A percentile compares a stretch with the other conserved stretches of the same genome.
Evolutionary conservation across 1,140 invertebrate genomes (phyloP).

Genomic region (Muscidifurax raptorellus): DNA sequence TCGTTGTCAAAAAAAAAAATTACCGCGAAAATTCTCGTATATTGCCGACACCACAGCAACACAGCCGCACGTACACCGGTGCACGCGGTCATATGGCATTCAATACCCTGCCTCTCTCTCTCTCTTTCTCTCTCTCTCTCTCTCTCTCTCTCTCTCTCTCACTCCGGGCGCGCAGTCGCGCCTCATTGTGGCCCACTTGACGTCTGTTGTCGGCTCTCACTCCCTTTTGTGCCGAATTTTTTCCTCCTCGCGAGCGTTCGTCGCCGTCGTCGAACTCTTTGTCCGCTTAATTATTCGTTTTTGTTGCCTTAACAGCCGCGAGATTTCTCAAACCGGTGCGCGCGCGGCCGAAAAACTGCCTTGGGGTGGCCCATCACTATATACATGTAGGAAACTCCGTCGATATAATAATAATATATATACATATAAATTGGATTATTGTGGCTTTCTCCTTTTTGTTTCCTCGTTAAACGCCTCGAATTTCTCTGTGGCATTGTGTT

Average conservation of each 20-base stretch:
- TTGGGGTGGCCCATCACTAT: neutral
- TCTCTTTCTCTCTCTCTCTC: conserved; percentile 3
- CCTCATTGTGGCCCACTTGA: conserved; percentile 47
- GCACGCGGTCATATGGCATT: neutral
- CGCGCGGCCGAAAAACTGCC: conserved; percentile 8
- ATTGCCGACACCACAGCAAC: neutral
- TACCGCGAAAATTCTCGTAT: conserved; percentile 4
- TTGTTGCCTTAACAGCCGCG: conserved; percentile 35
- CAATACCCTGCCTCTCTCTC: neutral
- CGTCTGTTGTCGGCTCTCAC: conserved; percentile 21
- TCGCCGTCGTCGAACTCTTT: conserved; percentile 16
- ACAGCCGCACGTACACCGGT: neutral
- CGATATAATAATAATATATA: no score
- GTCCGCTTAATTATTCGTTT: conserved; percentile 49
- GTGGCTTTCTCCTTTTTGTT: conserved; percentile 29
- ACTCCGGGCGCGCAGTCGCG: neutral
- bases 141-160: neutral
- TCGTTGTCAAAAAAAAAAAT: no score
- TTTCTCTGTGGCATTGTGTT: conserved; percentile 20
- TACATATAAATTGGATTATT: conserved; percentile 14
- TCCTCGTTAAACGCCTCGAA: conserved; percentile 42
- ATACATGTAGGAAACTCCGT: neutral
- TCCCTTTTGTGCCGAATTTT: conserved; percentile 44
- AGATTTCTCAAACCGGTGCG: conserved; percentile 35
- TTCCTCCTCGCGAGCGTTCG: neutral